A percentile compares a stretch with the other conserved stretches of the same genome.
These are phyloP conservation scores for Melanerpes aurifrons DNA, from an alignment of 2,113 vertebrate species.

Conservation along the genomic window DNA sequence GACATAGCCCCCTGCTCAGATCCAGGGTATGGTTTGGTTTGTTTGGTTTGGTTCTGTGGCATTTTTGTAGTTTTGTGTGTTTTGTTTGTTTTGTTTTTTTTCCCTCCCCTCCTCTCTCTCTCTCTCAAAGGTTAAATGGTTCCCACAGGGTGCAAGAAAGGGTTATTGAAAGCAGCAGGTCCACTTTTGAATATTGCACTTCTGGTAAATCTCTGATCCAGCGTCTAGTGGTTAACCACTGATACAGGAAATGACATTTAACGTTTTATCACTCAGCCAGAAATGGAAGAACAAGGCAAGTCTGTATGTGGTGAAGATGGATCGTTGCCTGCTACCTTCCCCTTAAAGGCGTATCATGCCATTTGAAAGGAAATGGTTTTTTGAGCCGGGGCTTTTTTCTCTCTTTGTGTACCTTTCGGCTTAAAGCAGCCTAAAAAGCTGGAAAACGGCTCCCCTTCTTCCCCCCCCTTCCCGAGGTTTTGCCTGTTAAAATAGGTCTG, in stretches of 20 bases:
- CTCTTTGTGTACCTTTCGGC: conserved; percentile 4
- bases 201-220: conserved; percentile 82
- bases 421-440: not conserved
- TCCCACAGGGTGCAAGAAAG: conserved; percentile 74
- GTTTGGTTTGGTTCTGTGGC: not conserved
- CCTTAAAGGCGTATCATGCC: conserved; percentile 71
- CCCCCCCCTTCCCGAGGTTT: not conserved
- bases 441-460: conserved; percentile 28
- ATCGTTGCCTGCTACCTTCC: conserved; percentile 69
- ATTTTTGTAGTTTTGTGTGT: too few species aligned
- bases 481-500: conserved; percentile 9
- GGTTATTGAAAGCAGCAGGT: conserved; percentile 75
- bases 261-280: conserved; percentile 80
- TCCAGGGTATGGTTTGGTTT: not conserved
- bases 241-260: conserved; percentile 84
- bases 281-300: conserved; percentile 80
- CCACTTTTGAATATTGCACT: conserved; percentile 73
- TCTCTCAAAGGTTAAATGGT: conserved; percentile 63
- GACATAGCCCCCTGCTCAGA: not conserved
- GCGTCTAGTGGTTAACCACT: conserved; percentile 81
- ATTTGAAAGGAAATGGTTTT: conserved; percentile 44
- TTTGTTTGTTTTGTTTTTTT: too few species aligned
- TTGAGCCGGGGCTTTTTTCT: not conserved
- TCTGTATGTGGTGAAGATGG: conserved; percentile 74
- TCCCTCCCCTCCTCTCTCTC: too few species aligned